Evolutionary conservation across 2,888 invertebrate species (phyloP).

Genomic region (Pseudococcus jackbeardsleyi): DNA sequence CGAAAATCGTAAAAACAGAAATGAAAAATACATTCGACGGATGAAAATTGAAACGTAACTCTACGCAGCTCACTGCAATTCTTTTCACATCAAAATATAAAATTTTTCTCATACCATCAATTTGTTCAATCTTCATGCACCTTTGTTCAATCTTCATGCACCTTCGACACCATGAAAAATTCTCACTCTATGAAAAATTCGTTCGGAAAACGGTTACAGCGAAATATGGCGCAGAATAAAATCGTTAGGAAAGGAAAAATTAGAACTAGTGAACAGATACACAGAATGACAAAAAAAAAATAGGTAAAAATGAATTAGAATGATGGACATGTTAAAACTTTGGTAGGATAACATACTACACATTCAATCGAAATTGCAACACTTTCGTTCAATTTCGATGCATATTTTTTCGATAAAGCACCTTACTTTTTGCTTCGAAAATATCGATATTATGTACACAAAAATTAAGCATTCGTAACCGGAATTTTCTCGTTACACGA

Average conservation of each 20-base stretch:
- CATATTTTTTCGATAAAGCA: background rate
- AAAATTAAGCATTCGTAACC: constrained; percentile 23
- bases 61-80: background rate
- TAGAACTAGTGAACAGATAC: background rate
- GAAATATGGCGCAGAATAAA: background rate
- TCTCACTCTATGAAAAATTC: background rate
- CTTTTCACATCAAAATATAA: background rate
- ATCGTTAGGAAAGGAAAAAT: constrained; percentile 17
- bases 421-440: background rate
- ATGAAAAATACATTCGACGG: background rate
- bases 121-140: background rate
- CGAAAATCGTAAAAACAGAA: background rate
- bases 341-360: background rate
- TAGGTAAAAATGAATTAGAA: background rate
- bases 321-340: too few species aligned
- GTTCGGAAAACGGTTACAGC: background rate
- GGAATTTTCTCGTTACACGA: constrained; percentile 11
- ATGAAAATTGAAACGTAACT: background rate
- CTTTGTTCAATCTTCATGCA: background rate
- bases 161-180: background rate
- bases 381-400: background rate
- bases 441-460: constrained; percentile 5
- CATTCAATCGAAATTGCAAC: background rate
- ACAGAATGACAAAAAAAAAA: background rate
- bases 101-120: background rate